These are phyloP conservation scores for Drosophila paranaensis DNA, from an alignment of 2,888 invertebrate genomes.

Conservation along the genomic window DNA sequence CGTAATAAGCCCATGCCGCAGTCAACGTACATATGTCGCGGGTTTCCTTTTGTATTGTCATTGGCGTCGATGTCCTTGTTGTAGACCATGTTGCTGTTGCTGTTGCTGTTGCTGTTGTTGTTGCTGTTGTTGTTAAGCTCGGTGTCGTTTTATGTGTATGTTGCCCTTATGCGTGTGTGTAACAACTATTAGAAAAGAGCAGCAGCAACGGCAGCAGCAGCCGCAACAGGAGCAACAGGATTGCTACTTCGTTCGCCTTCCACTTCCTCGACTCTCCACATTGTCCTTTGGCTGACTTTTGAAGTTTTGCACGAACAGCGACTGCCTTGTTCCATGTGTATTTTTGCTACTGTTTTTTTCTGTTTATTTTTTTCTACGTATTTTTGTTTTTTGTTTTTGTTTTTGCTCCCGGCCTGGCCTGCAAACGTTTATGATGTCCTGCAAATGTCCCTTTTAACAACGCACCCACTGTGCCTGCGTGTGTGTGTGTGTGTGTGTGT, in stretches of 20 bases:
- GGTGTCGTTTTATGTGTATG: constrained; percentile 41
- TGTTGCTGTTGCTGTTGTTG: constrained; percentile 34
- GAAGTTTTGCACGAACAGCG: constrained; percentile 35
- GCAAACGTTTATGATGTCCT: constrained; percentile 78
- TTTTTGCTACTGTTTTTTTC: background rate
- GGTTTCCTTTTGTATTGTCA: constrained; percentile 71
- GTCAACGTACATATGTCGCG: constrained; percentile 72
- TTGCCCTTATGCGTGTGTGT: constrained; percentile 52
- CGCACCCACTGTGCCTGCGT: constrained; percentile 31
- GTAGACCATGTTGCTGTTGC: constrained; percentile 37
- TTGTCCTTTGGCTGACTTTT: constrained; percentile 58
- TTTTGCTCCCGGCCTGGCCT: constrained; percentile 36
- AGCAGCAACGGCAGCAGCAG: constrained; percentile 49
- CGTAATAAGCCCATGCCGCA: constrained; percentile 65
- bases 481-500: constrained; percentile 21
- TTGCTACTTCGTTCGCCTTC: constrained; percentile 26
- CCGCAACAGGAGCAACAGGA: constrained; percentile 59
- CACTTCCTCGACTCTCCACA: background rate
- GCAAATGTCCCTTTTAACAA: constrained; percentile 74
- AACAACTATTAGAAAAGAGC: constrained; percentile 75
- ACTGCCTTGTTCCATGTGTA: constrained; percentile 13
- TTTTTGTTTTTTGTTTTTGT: constrained; percentile 9
- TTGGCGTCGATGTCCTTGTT: constrained; percentile 63
- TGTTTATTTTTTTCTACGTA: constrained; percentile 1
- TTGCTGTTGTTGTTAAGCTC: constrained; percentile 40